Conservation (phyloP, 2,888 invertebrate species). For the Artemia sinica region DNA sequence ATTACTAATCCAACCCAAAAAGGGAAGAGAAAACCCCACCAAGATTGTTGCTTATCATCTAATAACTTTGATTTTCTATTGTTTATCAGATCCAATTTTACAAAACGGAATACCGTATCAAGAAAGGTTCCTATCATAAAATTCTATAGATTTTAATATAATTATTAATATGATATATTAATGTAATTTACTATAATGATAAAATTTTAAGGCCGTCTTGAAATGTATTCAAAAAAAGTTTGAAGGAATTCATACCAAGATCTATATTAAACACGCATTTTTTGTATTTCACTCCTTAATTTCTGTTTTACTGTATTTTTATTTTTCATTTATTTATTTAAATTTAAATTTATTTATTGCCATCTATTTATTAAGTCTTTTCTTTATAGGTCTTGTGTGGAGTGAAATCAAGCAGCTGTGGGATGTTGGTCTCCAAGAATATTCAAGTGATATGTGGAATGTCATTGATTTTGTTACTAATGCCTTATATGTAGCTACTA, state of each 20-base stretch:
- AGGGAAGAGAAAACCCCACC: too few species aligned
- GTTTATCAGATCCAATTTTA: too few species aligned
- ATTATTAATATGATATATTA: neutral
- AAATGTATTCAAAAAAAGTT: neutral
- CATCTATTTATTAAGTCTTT: constrained; percentile 16
- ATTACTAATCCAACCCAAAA: too few species aligned
- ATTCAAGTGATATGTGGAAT: constrained; percentile 98
- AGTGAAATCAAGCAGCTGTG: constrained; percentile 96
- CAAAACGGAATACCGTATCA: too few species aligned
- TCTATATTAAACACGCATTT: neutral
- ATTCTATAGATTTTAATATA: too few species aligned
- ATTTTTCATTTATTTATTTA: neutral
- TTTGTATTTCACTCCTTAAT: neutral
- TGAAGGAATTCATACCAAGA: neutral
- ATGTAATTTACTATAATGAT: neutral
- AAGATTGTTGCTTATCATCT: too few species aligned
- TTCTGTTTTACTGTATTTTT: neutral
- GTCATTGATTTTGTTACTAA: constrained; percentile 97
- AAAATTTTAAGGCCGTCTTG: neutral
- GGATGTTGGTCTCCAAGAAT: constrained; percentile 92
- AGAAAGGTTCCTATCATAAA: too few species aligned
- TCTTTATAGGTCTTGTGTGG: constrained; percentile 72
- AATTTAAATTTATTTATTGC: neutral
- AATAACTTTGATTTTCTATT: too few species aligned
- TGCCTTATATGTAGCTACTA: constrained; percentile 89